Evolutionary conservation across 2,797 vertebrate genomes (phyloP).

Genomic region (Poeciliopsis turneri): DNA sequence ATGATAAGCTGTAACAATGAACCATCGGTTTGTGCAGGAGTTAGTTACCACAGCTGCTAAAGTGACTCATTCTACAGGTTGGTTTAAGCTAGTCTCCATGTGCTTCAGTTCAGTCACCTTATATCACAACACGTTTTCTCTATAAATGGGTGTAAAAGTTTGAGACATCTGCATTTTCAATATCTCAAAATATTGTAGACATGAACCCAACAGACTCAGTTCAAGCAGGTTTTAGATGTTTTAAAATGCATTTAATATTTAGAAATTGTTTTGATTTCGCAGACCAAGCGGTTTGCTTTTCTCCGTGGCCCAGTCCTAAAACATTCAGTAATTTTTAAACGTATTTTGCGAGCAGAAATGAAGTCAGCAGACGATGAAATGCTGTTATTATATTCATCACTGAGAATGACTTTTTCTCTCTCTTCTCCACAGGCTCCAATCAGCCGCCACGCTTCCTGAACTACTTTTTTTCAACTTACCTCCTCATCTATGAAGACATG

Average conservation of each 20-base stretch:
- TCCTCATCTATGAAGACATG: slow-evolving; percentile 83
- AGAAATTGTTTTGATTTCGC: neutral
- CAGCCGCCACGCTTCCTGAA: slow-evolving; percentile 82
- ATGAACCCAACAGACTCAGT: neutral
- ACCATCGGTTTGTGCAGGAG: no score
- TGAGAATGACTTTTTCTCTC: neutral
- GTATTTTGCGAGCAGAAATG: neutral
- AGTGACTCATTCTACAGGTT: neutral
- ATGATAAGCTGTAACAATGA: neutral
- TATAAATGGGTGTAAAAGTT: neutral
- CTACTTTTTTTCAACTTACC: slow-evolving; percentile 83
- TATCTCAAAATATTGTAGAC: neutral
- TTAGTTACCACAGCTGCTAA: neutral
- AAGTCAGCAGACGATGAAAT: neutral
- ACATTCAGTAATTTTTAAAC: neutral
- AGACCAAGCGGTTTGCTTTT: neutral
- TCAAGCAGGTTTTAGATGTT: neutral
- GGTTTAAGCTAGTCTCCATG: neutral
- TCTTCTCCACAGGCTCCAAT: slow-evolving; percentile 73
- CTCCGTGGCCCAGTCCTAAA: neutral
- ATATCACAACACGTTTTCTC: neutral
- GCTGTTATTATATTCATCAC: neutral
- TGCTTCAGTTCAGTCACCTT: neutral
- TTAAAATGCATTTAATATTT: neutral
- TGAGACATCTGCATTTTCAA: neutral